Evolutionary conservation across 2,113 vertebrate species (phyloP), one percentile per base, ranked within the genome.

Genomic region (Alouatta palliata): DNA sequence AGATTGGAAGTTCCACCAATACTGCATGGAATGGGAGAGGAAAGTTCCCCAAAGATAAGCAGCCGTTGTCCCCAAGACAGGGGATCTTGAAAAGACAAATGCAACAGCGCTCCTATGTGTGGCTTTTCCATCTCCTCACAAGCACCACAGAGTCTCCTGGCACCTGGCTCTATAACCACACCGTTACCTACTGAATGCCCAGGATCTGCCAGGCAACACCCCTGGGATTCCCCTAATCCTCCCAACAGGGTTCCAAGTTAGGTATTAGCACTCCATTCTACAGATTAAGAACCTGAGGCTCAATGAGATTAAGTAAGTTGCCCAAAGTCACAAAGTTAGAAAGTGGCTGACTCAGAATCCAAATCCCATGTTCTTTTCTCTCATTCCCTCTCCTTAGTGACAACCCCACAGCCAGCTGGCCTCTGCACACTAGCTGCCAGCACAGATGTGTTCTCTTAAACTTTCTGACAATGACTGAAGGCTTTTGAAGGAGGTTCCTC

Each of bases 381-480:
- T 94, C 54, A 7, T 23, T 61, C 17, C 27, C 35, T 32, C 76
- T 43, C 16, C 52, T 56, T 20, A 0, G 12, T 5, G 66, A 87
- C 23, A 81, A 37, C 13, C 56, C 13, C 0, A 0, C 73, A 54
- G 93, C 86, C 96, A 93, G 94, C 96, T 88, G 94, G 80, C 12
- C 0, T 43, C 16, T 0, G 0, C 0, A 0, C n/a, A 14, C 86
- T n/a, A 20, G 10, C 79, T 8, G 68, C 79, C 86, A 1, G 13
- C 49, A 11, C 91, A 90, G 90, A 89, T 97, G 82, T 43, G 79
- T 79, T 90, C 75, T 49, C 49, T 32, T 64, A 1, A 2, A 30
- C 80, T 87, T 40, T 35, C 94, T 92, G 91, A 91, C 79, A 80
- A 9, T 16, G 70, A 94, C 61, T 47, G n/a, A 70, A 94, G 81